Evolutionary conservation across 1,140 invertebrate species (phyloP).

Genomic region (Metaphire vulgaris): DNA sequence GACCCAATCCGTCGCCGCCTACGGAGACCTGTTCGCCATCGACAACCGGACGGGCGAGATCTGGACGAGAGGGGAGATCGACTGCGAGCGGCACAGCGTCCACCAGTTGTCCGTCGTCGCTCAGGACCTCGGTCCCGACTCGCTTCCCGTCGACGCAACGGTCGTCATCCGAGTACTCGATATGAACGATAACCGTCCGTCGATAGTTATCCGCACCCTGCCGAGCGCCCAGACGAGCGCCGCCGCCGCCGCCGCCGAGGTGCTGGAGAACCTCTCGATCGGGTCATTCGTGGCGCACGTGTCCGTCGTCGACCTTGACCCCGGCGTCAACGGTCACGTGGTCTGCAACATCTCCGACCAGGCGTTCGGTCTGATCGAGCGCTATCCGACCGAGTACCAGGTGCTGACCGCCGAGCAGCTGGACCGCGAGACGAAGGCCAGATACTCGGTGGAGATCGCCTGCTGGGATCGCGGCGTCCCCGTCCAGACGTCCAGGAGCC

Average conservation of each 20-base stretch:
- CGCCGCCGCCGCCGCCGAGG: constrained; percentile 9
- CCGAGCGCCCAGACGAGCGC: constrained; percentile 35
- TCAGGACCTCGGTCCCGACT: constrained; percentile 16
- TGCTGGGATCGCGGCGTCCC: constrained; percentile 2
- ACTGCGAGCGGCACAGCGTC: constrained; percentile 18
- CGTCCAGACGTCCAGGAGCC: not conserved
- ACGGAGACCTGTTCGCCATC: constrained; percentile 21
- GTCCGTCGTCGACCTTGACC: constrained; percentile 45
- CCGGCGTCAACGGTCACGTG: constrained; percentile 65
- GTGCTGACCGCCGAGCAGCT: constrained; percentile 4
- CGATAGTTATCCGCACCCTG: not conserved
- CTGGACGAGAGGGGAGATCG: not conserved
- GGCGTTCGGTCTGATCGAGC: constrained; percentile 23
- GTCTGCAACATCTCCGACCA: constrained; percentile 24
- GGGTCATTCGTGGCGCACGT: constrained; percentile 15
- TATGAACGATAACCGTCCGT: constrained; percentile 20
- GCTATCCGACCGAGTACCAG: constrained; percentile 18
- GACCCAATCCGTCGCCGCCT: constrained; percentile 37
- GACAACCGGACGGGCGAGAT: constrained; percentile 25
- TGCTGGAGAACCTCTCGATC: not conserved
- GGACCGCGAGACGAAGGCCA: constrained; percentile 5
- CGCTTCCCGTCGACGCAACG: constrained; percentile 1
- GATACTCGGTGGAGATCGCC: constrained; percentile 2
- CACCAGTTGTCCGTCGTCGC: constrained; percentile 22
- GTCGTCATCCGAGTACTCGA: constrained; percentile 16